phyloP scores from a whole-genome alignment of 2,797 vertebrate genomes.

The Melanotaenia pygmaea region DNA sequence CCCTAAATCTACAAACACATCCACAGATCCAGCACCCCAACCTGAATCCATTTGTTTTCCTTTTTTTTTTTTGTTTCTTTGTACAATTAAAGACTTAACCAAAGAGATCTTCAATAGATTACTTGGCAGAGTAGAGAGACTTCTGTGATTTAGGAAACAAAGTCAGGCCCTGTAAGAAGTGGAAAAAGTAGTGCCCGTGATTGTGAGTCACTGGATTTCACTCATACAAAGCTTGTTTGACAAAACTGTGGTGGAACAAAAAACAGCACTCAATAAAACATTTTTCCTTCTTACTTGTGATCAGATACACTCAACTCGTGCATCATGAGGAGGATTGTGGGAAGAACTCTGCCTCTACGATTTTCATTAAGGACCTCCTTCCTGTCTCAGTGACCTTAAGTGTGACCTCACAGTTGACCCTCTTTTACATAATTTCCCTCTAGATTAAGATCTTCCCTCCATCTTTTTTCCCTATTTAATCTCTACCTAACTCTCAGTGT shows the following conservation, averaged over 20 bases:
- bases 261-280: slow-evolving; percentile 7
- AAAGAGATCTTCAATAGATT: neutral
- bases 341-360: slow-evolving; percentile 29
- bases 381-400: slow-evolving; percentile 53
- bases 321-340: slow-evolving; percentile 27
- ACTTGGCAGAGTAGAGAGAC: neutral
- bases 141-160: slow-evolving; percentile 8
- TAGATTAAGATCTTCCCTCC: neutral
- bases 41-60: neutral
- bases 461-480: slow-evolving; percentile 6
- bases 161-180: neutral
- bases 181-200: slow-evolving; percentile 3
- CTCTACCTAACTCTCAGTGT: neutral
- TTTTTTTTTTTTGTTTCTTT: neutral
- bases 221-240: slow-evolving; percentile 11
- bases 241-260: slow-evolving; percentile 4
- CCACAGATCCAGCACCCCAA: neutral
- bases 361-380: slow-evolving; percentile 47
- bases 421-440: slow-evolving; percentile 42
- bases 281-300: slow-evolving; percentile 8
- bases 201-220: slow-evolving; percentile 25
- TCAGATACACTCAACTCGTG: neutral
- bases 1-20: neutral
- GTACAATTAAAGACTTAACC: neutral
- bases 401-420: slow-evolving; percentile 42